phyloP scores from a whole-genome alignment of 2,113 vertebrate species.

The Lophochroa leadbeateri region DNA sequence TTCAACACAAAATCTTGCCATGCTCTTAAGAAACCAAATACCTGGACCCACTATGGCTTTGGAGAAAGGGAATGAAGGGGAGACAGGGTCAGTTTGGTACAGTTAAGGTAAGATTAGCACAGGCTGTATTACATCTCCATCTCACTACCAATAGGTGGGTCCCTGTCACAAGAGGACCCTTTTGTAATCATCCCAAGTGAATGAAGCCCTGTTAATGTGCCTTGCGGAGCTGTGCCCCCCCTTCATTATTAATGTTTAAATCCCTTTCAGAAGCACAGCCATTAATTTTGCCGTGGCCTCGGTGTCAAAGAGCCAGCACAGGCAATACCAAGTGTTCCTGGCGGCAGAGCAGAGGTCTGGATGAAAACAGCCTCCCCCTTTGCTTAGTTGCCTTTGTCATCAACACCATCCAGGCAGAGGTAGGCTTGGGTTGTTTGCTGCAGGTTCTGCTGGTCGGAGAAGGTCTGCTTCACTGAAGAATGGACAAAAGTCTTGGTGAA shows the following conservation, averaged over 20 bases:
- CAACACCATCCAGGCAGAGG: rapidly evolving
- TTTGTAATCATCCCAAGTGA: rapidly evolving
- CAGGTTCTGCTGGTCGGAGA: neutral
- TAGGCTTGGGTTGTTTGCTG: neutral
- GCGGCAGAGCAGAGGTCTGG: neutral
- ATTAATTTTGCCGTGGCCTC: neutral
- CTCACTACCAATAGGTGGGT: neutral
- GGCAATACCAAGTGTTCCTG: neutral
- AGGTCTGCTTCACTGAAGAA: neutral
- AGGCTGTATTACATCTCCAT: neutral
- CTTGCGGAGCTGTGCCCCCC: neutral
- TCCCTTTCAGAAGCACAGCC: neutral
- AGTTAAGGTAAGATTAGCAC: neutral
- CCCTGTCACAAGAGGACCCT: neutral
- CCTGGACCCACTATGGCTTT: neutral
- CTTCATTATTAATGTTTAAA: neutral
- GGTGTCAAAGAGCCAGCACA: neutral
- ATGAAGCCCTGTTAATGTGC: neutral
- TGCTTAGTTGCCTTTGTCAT: neutral
- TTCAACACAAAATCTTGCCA: neutral
- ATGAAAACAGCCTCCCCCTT: neutral
- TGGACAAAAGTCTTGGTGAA: neutral
- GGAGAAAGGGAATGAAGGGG: neutral
- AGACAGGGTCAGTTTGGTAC: neutral
- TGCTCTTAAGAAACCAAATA: neutral